Evolutionary conservation across 1,140 invertebrate genomes (phyloP).

Genomic region (Zaprionus inermis): DNA sequence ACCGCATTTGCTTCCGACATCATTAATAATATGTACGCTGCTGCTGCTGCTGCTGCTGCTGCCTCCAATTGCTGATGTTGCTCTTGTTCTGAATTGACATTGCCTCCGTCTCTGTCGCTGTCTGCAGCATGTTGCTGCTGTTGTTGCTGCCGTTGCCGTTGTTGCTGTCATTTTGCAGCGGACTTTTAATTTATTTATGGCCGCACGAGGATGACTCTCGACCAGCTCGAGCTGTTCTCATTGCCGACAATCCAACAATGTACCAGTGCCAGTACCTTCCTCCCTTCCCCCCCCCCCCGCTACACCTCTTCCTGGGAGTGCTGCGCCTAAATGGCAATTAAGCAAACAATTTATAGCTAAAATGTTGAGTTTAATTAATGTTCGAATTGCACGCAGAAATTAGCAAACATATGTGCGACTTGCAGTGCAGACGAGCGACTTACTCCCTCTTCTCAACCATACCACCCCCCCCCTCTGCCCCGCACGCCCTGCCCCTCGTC

Average conservation of each 20-base stretch:
- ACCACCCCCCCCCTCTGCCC: not conserved
- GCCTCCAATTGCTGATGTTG: slow-evolving; percentile 42
- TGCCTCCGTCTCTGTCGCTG: slow-evolving; percentile 17
- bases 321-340: slow-evolving; percentile 77
- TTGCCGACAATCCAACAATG: slow-evolving; percentile 38
- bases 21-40: slow-evolving; percentile 74
- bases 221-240: slow-evolving; percentile 47
- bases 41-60: slow-evolving; percentile 22
- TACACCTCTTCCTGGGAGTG: not conserved
- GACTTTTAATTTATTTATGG: slow-evolving; percentile 83
- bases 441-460: not conserved
- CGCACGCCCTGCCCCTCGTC: not conserved
- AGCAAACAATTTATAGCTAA: slow-evolving; percentile 81
- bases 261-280: not conserved
- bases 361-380: slow-evolving; percentile 81
- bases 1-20: slow-evolving; percentile 74
- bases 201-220: slow-evolving; percentile 54
- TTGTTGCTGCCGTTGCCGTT: slow-evolving; percentile 57
- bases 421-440: not conserved
- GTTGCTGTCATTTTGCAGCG: slow-evolving; percentile 75
- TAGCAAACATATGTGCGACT: slow-evolving; percentile 75
- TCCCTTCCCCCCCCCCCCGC: not conserved
- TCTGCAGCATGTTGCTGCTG: slow-evolving; percentile 48
- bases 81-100: slow-evolving; percentile 70
- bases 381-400: slow-evolving; percentile 80